Evolutionary conservation across 2,797 vertebrate species (phyloP).

Genomic region (Aphelocoma californica): DNA sequence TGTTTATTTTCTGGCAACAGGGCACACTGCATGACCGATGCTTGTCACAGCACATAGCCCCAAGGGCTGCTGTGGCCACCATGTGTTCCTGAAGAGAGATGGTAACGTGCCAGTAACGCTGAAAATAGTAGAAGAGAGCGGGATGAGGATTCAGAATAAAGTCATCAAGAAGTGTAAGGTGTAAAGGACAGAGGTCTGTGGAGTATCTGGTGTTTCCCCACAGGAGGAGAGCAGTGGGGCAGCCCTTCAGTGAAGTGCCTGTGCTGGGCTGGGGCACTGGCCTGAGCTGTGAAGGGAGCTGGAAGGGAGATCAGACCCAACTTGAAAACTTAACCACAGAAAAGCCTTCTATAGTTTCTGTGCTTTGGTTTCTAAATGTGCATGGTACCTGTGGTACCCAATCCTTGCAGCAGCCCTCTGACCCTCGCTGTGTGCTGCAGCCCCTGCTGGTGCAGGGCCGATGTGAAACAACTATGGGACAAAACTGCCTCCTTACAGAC

Average conservation of each 20-base stretch:
- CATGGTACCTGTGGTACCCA: not conserved
- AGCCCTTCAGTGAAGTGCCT: not conserved
- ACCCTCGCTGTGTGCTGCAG: accelerated
- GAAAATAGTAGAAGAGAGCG: not conserved
- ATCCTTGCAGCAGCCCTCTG: not conserved
- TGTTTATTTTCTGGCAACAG: not conserved
- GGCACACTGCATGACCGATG: not conserved
- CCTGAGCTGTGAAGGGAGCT: not conserved
- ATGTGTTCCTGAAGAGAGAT: not conserved
- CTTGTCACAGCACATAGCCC: not conserved
- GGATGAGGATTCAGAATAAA: not conserved
- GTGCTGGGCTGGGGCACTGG: not conserved
- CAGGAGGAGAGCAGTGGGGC: not conserved
- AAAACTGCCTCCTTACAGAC: not conserved
- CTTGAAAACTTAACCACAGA: not conserved
- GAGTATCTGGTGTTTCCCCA: not conserved
- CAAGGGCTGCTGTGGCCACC: not conserved
- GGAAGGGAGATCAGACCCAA: not conserved
- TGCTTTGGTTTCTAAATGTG: not conserved
- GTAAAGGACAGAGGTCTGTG: not conserved
- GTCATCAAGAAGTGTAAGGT: not conserved
- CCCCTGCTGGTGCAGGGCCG: accelerated
- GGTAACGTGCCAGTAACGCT: not conserved
- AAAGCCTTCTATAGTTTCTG: not conserved
- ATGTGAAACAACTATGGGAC: accelerated